A percentile compares a stretch with the other conserved stretches of the same genome.
Evolutionary conservation across 2,888 invertebrate genomes (phyloP).

Genomic region (Colostygia pectinataria): DNA sequence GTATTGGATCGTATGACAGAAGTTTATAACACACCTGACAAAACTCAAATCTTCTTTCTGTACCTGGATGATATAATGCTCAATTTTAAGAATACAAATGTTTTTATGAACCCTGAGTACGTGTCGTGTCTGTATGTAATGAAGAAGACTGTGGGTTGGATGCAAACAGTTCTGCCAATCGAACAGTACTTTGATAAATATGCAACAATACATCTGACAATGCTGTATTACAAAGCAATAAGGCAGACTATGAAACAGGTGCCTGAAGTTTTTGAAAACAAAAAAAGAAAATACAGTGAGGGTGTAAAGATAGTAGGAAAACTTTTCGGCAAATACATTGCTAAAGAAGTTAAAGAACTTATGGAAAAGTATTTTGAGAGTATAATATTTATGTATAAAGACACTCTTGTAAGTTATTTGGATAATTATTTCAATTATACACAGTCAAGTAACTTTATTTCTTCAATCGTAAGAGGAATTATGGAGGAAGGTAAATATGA

Average conservation of each 20-base stretch:
- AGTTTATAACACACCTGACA: constrained; percentile 1
- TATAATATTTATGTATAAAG: constrained; percentile 15
- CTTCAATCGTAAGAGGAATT: constrained; percentile 16
- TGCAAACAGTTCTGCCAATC: constrained; percentile 46
- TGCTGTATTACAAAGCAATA: constrained; percentile 56
- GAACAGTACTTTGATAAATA: constrained; percentile 48
- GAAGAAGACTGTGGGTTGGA: constrained; percentile 43
- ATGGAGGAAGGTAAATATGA: constrained; percentile 12
- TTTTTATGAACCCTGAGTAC: constrained; percentile 46
- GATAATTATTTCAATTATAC: constrained; percentile 17
- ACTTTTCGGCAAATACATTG: constrained; percentile 46
- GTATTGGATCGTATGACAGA: constrained; percentile 45
- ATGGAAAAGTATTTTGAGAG: constrained; percentile 20
- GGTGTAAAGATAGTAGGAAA: constrained; percentile 49
- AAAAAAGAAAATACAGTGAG: constrained; percentile 36
- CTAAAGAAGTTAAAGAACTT: constrained; percentile 18
- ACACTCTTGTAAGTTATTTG: constrained; percentile 4
- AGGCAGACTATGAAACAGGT: constrained; percentile 43
- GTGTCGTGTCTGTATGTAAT: constrained; percentile 49
- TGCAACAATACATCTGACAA: constrained; percentile 50
- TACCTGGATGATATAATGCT: constrained; percentile 40
- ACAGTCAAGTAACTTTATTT: constrained; percentile 14
- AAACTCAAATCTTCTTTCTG: constrained; percentile 4
- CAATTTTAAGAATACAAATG: constrained; percentile 47
- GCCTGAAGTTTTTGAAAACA: constrained; percentile 45